Conservation (phyloP, 2,888 invertebrate species). For the Lumbricus terrestris region DNA sequence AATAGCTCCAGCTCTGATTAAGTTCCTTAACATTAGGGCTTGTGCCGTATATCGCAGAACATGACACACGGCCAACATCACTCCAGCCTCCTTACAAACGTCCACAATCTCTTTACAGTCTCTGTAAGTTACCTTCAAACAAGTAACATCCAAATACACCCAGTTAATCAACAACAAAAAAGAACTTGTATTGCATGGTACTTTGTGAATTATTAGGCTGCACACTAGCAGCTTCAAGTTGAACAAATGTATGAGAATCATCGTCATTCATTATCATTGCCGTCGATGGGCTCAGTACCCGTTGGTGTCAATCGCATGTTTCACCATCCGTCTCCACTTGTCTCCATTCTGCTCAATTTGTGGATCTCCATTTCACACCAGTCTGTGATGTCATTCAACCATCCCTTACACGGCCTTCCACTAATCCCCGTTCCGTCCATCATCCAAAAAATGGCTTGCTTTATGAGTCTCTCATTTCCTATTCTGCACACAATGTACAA, state of each 20-base stretch:
- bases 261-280: no score
- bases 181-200: neutral
- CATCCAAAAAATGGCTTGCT: no score
- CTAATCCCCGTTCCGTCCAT: no score
- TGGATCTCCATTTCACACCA: no score
- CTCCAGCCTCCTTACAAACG: conserved; percentile 52
- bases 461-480: no score
- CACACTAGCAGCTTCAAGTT: neutral
- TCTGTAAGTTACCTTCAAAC: conserved; percentile 49
- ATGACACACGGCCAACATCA: conserved; percentile 60
- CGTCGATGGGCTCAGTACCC: no score
- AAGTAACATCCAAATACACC: neutral
- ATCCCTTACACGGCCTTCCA: no score
- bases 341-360: no score
- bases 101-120: conserved; percentile 59
- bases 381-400: no score
- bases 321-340: no score
- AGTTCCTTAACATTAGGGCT: conserved; percentile 53
- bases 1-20: conserved; percentile 57
- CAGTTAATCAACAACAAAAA: neutral
- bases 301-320: no score
- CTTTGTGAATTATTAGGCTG: neutral
- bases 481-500: no score
- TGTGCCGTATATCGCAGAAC: conserved; percentile 59
- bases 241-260: neutral